Base-by-base conservation (phyloP, 2,113 vertebrate genomes). In the Lepus americanus region DNA sequence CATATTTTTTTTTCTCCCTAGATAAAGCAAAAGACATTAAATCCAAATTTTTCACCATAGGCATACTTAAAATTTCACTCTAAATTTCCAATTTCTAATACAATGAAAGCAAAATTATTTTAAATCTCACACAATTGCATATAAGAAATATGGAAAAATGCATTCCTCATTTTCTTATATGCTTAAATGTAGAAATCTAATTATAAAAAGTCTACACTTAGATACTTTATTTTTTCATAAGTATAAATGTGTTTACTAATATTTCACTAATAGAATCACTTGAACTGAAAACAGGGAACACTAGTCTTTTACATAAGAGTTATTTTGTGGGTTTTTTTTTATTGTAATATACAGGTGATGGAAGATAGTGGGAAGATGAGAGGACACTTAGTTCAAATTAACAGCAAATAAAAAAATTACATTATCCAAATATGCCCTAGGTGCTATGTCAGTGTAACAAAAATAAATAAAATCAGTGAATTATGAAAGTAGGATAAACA, bases 131-230 rank as follows among this genome's bases (percentile, higher is more conserved):
- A 87, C 14, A 87, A 70, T 59, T 36, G 72, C 61, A 78, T 0
- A 79, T 1, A 82, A 27, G 12, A 94, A 61, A 89, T 66, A 9
- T 87, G 20, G 9, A 94, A 94, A 72, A 72, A 80, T 6, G 94
- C 5, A 93, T 70, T 33, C 51, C 0, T 11, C 3, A 78, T 81
- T 67, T 27, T 63, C 55, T 84, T 64, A 83, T 12, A 93, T 23
- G 0, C 20, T 53, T 20, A 36, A 79, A 73, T 67, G 1, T 59
- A 49, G 88, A 83, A 27, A 55, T 63, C 25, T 2, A 70, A 29
- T 79, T 53, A 3, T 89, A 76, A 9, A 87, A 51, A 79, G 36
- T 87, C 6, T 66, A 1, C 19, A 90, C 61, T 90, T 84, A 53
- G 1, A 23, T 11, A 49, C 90, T 55, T 70, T 94, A 6, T 5